Conservation (phyloP, 1,140 invertebrate genomes). For the Drosophila willistoni region DNA sequence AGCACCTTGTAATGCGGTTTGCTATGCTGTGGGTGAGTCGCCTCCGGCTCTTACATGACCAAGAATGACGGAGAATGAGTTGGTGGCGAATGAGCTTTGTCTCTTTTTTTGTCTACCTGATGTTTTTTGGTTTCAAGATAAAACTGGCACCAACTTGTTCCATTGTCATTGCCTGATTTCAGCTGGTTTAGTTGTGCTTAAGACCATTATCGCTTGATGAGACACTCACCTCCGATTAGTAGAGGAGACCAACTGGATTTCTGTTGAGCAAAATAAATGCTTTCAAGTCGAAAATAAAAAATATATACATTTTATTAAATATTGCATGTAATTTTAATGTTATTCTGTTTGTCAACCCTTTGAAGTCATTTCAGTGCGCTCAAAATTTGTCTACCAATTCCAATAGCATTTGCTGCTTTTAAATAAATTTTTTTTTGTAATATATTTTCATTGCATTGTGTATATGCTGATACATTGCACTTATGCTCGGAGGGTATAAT, state of each 20-base stretch:
- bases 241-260: not conserved
- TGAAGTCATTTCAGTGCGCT: constrained; percentile 9
- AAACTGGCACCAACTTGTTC: constrained; percentile 5
- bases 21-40: constrained; percentile 23
- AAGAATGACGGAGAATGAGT: too few species aligned
- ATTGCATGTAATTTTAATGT: constrained; percentile 35
- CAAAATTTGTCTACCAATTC: too few species aligned
- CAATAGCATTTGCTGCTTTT: not conserved
- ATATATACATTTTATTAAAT: not conserved
- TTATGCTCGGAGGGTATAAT: not conserved
- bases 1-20: constrained; percentile 21
- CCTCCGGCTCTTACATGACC: constrained; percentile 23
- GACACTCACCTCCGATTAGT: not conserved
- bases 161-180: constrained; percentile 14
- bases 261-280: not conserved
- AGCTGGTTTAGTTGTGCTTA: not conserved
- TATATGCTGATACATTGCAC: not conserved
- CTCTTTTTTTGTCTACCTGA: constrained; percentile 7
- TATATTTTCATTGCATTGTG: not conserved
- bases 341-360: constrained; percentile 39
- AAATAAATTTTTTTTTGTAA: not conserved
- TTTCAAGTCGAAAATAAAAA: not conserved
- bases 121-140: constrained; percentile 3
- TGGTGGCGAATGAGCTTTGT: not conserved
- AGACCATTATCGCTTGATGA: constrained; percentile 2